Conservation (phyloP, 2,888 invertebrate species). For the Barypeithes pellucidus region DNA sequence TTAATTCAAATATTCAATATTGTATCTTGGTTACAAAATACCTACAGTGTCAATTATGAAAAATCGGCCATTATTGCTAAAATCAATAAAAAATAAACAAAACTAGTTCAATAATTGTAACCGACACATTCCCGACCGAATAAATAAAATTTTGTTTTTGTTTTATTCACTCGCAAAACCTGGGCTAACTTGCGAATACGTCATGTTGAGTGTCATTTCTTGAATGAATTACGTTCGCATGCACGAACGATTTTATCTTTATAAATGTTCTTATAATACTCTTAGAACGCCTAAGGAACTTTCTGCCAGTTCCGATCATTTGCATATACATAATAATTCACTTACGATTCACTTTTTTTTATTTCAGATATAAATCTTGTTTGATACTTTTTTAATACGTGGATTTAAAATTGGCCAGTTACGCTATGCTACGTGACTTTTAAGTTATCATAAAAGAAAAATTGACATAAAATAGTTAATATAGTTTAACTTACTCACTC, state of each 20-base stretch:
- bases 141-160: conserved; percentile 25
- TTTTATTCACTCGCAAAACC: conserved; percentile 28
- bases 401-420: too few relatives aligned
- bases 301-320: conserved; percentile 57
- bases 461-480: too few relatives aligned
- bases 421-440: too few relatives aligned
- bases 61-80: too few relatives aligned
- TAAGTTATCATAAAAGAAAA: too few relatives aligned
- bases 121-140: conserved; percentile 26
- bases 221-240: conserved; percentile 64
- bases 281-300: conserved; percentile 49
- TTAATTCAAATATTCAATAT: too few relatives aligned
- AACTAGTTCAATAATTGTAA: conserved; percentile 23
- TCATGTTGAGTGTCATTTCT: conserved; percentile 64
- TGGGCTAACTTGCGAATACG: conserved; percentile 57
- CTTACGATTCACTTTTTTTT: conserved; percentile 53
- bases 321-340: conserved; percentile 64
- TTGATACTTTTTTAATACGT: background rate
- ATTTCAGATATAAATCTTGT: conserved; percentile 25
- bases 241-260: conserved; percentile 63
- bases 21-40: too few relatives aligned
- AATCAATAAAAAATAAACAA: conserved; percentile 7
- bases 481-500: too few relatives aligned
- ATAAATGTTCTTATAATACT: conserved; percentile 59
- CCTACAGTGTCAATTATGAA: too few relatives aligned